These are phyloP conservation scores for Copidosoma floridanum DNA, from an alignment of 1,140 invertebrate species.

Conservation along the genomic window DNA sequence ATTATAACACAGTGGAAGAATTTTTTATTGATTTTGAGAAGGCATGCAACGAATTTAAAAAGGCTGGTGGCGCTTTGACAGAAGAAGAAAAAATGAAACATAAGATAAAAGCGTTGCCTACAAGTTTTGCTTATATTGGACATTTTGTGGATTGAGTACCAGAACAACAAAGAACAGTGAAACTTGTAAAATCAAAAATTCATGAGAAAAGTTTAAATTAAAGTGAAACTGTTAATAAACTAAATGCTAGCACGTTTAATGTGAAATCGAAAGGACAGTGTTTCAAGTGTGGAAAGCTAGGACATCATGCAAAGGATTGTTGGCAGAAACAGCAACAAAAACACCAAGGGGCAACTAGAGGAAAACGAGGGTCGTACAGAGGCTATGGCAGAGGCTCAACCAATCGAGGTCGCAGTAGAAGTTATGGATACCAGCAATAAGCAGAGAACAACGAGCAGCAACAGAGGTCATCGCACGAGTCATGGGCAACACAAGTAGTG, in stretches of 20 bases:
- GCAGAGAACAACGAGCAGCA: too few species aligned
- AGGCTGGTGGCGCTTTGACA: constrained; percentile 34
- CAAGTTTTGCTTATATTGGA: constrained; percentile 21
- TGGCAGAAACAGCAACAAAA: neutral
- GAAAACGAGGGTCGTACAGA: constrained; percentile 19
- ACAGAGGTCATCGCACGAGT: too few species aligned
- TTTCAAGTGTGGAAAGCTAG: constrained; percentile 31
- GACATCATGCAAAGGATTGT: constrained; percentile 2
- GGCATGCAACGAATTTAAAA: constrained; percentile 37
- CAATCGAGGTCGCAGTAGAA: constrained; percentile 32
- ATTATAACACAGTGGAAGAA: constrained; percentile 35
- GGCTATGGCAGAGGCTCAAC: constrained; percentile 10
- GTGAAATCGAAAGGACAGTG: constrained; percentile 27
- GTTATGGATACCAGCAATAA: too few species aligned
- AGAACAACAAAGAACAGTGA: constrained; percentile 44
- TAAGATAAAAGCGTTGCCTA: constrained; percentile 35
- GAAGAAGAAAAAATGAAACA: constrained; percentile 44
- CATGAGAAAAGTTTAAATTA: constrained; percentile 44
- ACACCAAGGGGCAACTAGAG: too few species aligned
- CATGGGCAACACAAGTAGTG: neutral
- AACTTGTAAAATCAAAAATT: constrained; percentile 48
- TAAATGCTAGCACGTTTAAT: constrained; percentile 21
- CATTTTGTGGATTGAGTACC: constrained; percentile 24
- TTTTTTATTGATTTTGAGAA: constrained; percentile 45
- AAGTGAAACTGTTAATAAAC: constrained; percentile 38